Percentiles rank a stretch among this genome's conserved stretches.
These are phyloP conservation scores for Phymorhynchus buccinoides DNA, from an alignment of 1,140 invertebrate species.

Conservation along the genomic window DNA sequence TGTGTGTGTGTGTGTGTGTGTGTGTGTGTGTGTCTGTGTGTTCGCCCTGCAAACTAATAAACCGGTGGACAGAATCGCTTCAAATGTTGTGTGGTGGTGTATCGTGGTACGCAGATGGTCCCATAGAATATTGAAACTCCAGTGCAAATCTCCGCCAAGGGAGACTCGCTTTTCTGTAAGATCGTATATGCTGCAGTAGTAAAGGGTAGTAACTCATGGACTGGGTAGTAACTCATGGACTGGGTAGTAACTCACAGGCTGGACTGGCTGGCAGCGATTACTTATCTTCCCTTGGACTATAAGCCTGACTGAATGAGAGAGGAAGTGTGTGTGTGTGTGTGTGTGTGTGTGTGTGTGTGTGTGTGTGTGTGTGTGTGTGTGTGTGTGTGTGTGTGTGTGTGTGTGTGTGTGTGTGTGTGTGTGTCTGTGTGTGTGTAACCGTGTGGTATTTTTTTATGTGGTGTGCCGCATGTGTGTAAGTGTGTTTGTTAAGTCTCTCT, in stretches of 20 bases:
- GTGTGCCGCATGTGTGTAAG: no score
- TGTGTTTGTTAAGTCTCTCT: no score
- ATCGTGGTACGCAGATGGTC: no score
- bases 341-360: not conserved
- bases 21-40: slow-evolving; percentile 18
- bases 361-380: not conserved
- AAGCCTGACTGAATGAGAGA: not conserved
- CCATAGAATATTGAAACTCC: no score
- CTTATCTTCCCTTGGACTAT: not conserved
- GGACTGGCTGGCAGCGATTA: not conserved
- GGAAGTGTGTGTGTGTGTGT: not conserved
- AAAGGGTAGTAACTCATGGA: no score
- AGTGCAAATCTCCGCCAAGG: no score
- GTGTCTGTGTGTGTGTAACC: not conserved
- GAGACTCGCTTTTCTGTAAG: no score
- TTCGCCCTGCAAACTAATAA: not conserved
- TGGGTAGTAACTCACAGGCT: no score
- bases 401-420: not conserved
- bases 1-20: slow-evolving; percentile 19
- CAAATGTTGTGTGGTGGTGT: no score
- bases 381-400: not conserved
- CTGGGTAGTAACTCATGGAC: no score
- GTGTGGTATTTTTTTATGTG: not conserved
- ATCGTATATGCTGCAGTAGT: no score
- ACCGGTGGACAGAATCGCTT: not conserved